Conservation (phyloP, 2,888 invertebrate genomes). For the Metellina segmentata region DNA sequence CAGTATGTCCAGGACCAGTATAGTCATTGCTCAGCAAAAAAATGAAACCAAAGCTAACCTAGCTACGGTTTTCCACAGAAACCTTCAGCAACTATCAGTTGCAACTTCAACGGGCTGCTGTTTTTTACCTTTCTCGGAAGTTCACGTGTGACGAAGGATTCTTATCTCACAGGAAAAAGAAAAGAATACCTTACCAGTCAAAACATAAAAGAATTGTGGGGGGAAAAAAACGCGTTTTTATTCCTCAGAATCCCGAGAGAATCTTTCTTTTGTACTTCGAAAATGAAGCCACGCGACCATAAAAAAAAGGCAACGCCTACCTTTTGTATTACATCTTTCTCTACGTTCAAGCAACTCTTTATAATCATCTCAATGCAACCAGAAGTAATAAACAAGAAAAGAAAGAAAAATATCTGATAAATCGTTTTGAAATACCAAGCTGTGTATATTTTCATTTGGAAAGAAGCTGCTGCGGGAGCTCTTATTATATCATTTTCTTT, state of each 20-base stretch:
- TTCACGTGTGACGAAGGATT: constrained; percentile 17
- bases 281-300: constrained; percentile 71
- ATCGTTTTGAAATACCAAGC: constrained; percentile 19
- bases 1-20: too few relatives aligned
- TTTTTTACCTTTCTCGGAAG: background rate
- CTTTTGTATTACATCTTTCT: constrained; percentile 47
- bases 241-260: constrained; percentile 28
- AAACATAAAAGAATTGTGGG: constrained; percentile 43
- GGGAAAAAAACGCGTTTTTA: constrained; percentile 24
- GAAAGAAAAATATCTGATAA: constrained; percentile 9
- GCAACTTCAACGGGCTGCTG: background rate
- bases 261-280: constrained; percentile 33
- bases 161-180: constrained; percentile 10
- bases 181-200: constrained; percentile 13
- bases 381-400: background rate
- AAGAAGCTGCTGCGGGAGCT: constrained; percentile 38
- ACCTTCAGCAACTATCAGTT: background rate
- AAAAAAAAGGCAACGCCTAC: constrained; percentile 63
- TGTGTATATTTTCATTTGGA: background rate
- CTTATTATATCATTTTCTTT: constrained; percentile 47
- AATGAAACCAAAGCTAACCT: background rate
- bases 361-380: constrained; percentile 33
- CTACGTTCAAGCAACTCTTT: constrained; percentile 34
- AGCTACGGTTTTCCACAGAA: background rate
- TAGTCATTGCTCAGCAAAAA: too few relatives aligned